Evolutionary conservation across 2,113 vertebrate species (phyloP).

Genomic region (Candoia aspera): DNA sequence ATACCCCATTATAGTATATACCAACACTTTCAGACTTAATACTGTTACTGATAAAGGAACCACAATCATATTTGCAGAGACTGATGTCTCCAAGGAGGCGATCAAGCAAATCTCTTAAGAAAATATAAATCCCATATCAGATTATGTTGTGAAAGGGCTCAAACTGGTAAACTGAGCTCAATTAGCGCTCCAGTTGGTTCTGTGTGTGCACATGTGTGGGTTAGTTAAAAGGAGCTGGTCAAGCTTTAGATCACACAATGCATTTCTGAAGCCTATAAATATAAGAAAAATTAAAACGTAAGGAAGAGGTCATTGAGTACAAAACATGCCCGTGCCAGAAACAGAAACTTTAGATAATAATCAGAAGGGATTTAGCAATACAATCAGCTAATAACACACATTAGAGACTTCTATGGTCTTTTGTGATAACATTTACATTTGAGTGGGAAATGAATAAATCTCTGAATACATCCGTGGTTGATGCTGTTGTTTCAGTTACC

Average conservation of each 20-base stretch:
- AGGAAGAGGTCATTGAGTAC: slow-evolving; percentile 63
- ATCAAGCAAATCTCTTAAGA: slow-evolving; percentile 71
- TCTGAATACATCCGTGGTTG: background rate
- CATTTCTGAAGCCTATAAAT: slow-evolving; percentile 66
- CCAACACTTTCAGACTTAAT: slow-evolving; percentile 67
- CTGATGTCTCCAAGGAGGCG: slow-evolving; percentile 71
- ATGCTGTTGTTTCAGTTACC: background rate
- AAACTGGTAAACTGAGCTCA: slow-evolving; percentile 62
- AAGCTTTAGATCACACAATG: slow-evolving; percentile 61
- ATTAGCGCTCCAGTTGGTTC: slow-evolving; percentile 56
- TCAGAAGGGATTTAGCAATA: slow-evolving; percentile 65
- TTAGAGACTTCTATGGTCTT: background rate
- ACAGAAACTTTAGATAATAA: slow-evolving; percentile 64
- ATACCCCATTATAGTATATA: slow-evolving; percentile 58
- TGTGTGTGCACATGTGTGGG: slow-evolving; percentile 23
- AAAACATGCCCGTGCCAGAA: slow-evolving; percentile 36
- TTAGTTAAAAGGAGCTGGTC: slow-evolving; percentile 66
- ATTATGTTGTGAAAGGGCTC: slow-evolving; percentile 67
- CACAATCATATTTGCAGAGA: slow-evolving; percentile 75
- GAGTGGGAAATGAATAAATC: background rate
- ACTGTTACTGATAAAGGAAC: slow-evolving; percentile 72
- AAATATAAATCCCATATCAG: slow-evolving; percentile 68
- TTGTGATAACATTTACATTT: background rate
- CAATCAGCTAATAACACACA: slow-evolving; percentile 61
- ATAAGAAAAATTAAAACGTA: slow-evolving; percentile 69